Evolutionary conservation across 2,797 vertebrate species (phyloP), one percentile per base, ranked within the genome.

Genomic region (Lepidocolaptes lacrymiger): DNA sequence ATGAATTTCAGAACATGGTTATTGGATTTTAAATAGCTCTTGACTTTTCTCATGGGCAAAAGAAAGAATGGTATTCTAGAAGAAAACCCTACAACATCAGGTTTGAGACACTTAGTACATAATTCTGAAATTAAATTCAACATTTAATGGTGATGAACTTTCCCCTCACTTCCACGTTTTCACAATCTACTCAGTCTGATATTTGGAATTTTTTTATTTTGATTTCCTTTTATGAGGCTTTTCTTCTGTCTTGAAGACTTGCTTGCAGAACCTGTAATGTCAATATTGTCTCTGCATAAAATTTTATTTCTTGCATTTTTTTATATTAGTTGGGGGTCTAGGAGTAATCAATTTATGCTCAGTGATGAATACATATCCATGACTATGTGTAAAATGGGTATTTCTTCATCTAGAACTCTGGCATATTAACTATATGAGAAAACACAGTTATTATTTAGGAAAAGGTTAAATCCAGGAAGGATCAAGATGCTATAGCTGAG

Each of bases 21-120:
- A 37, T 34, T 5, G 1, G 39, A 37, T 75, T 84, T 88, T 74
- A 58, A 62, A 10, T 41, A 32, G 32, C 18, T 88, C 24, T 37
- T 28, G 20, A 28, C 32, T 71, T 85, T 52, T 62, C 21, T 30
- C 7, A 13, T 32, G 34, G 44, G 32, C 28, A 74, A 86, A 86
- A 61, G 34, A 48, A 69, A 34, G 6, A 37, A 75, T 46, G 2
- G 10, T n/a, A 52, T 34, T 63, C 22, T 30, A 78, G n/a, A 21
- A 74, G 55, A 56, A 34, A 39, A 0, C 0, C 3, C 4, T 12
- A 17, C 18, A 49, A 19, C 4, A n/a, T 37, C 16, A 72, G 8
- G 7, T 44, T 87, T 21, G 36, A 44, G 34, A 48, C 9, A 28
- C 10, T 58, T 58, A 49, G 34, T 48, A 26, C 2, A 5, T 66